Evolutionary conservation across 2,113 vertebrate species (phyloP).

Genomic region (Empidonax traillii): DNA sequence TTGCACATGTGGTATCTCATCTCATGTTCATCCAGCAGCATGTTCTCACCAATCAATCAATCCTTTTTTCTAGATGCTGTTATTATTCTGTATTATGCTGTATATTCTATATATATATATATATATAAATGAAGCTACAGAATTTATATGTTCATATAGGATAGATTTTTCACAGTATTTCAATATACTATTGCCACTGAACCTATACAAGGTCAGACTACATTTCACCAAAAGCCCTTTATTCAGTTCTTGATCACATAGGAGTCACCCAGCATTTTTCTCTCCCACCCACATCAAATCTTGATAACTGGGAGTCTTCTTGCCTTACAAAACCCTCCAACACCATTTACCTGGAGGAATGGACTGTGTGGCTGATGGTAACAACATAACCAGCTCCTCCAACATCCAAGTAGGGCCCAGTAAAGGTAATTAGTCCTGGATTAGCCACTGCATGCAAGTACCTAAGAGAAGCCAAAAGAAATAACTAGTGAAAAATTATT

Average conservation of each 20-base stretch:
- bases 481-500: neutral
- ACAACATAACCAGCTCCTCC: conserved; percentile 96
- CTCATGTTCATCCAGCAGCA: neutral
- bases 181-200: neutral
- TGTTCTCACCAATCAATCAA: neutral
- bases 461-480: conserved; percentile 71
- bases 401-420: conserved; percentile 94
- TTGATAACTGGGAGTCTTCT: rapidly evolving
- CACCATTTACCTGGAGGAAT: conserved; percentile 88
- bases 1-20: neutral
- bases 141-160: neutral
- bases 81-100: neutral
- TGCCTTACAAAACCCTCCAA: neutral
- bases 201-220: neutral
- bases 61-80: neutral
- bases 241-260: neutral
- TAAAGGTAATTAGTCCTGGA: conserved; percentile 94
- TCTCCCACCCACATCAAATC: neutral
- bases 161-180: neutral
- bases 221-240: neutral
- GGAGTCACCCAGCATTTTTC: neutral
- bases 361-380: conserved; percentile 97
- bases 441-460: conserved; percentile 97
- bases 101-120: no score
- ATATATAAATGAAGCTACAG: neutral